Evolutionary conservation across 2,888 invertebrate species (phyloP).

Genomic region (Stictocephala bisonia): DNA sequence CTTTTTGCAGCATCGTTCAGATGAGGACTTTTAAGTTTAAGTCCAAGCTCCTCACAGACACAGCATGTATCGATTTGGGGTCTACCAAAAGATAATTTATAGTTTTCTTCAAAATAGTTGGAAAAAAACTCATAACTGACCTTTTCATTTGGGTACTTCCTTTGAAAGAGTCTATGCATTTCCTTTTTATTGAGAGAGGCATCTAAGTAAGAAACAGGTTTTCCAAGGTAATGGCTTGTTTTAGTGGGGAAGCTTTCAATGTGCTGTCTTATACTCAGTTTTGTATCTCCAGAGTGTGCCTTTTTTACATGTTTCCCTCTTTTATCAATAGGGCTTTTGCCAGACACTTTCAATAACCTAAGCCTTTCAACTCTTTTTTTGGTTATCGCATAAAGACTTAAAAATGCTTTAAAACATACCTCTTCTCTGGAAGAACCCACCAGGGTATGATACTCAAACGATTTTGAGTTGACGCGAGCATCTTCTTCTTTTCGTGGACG

Average conservation of each 20-base stretch:
- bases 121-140: conserved; percentile 50
- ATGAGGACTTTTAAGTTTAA: conserved; percentile 49
- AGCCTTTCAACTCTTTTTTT: conserved; percentile 13
- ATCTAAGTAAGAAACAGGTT: conserved; percentile 19
- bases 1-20: conserved; percentile 54
- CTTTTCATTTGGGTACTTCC: conserved; percentile 11
- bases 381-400: neutral
- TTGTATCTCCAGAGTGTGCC: neutral
- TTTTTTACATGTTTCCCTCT: conserved; percentile 18
- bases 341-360: neutral
- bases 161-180: conserved; percentile 19
- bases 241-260: conserved; percentile 33
- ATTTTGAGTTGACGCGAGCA: no score
- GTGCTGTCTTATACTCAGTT: neutral
- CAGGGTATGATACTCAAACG: no score
- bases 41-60: conserved; percentile 47
- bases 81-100: conserved; percentile 48
- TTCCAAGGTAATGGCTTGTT: conserved; percentile 5
- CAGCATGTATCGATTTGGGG: conserved; percentile 49
- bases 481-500: no score
- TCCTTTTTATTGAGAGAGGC: conserved; percentile 2
- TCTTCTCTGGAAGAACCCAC: no score
- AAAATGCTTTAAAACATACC: conserved; percentile 39
- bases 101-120: conserved; percentile 54
- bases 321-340: conserved; percentile 17